phyloP scores from a whole-genome alignment of 2,888 invertebrate genomes.

The Griposia aprilina region DNA sequence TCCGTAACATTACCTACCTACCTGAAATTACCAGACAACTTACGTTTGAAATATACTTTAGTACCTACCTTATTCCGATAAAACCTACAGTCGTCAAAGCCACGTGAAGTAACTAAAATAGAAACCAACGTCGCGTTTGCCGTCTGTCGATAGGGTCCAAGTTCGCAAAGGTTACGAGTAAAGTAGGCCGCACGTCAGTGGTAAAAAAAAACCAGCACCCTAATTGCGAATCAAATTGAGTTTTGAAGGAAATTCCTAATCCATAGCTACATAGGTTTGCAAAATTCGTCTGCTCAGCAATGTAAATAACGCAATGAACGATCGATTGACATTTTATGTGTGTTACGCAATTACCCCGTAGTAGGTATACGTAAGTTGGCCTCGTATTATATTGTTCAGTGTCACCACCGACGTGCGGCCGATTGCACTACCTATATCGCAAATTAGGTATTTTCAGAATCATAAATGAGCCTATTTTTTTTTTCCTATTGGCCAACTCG shows the following conservation, averaged over 20 bases:
- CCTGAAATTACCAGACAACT: not conserved
- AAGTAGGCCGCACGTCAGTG: not conserved
- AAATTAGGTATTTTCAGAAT: not conserved
- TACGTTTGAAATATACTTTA: conserved; percentile 1
- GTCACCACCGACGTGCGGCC: not conserved
- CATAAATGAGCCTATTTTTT: too few species aligned
- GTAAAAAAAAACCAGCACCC: not conserved
- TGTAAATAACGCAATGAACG: too few species aligned
- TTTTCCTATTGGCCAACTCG: too few species aligned
- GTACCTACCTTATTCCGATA: conserved; percentile 7
- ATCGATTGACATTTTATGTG: not conserved
- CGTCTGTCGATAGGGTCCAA: not conserved
- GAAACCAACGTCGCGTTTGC: conserved; percentile 18
- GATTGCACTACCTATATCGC: not conserved
- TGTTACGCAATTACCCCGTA: not conserved
- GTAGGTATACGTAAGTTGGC: not conserved
- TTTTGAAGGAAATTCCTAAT: not conserved
- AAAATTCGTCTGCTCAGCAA: not conserved
- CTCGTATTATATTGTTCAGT: not conserved
- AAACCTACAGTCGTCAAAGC: conserved; percentile 34
- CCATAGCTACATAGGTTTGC: not conserved
- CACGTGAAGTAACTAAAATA: conserved; percentile 50
- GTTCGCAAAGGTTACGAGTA: conserved; percentile 9
- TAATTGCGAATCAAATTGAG: not conserved
- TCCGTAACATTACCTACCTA: not conserved